These are phyloP conservation scores for Aradophagus sp. DNA, from an alignment of 1,140 invertebrate species.

Conservation along the genomic window DNA sequence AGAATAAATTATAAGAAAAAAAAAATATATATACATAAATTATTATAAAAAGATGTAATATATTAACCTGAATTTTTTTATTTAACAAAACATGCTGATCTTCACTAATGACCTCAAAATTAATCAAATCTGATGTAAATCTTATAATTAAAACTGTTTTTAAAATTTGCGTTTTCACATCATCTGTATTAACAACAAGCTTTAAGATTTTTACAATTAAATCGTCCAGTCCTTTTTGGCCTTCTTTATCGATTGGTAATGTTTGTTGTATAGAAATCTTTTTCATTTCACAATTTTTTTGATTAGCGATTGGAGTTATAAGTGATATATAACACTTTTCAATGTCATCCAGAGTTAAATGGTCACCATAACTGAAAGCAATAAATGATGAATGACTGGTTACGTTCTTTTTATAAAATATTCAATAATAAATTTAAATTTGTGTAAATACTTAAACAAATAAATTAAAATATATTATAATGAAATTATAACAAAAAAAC, in stretches of 20 bases:
- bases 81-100: background rate
- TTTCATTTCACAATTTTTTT: background rate
- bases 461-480: too few species aligned
- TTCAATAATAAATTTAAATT: too few species aligned
- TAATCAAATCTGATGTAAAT: constrained; percentile 31
- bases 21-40: too few species aligned
- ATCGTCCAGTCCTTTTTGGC: constrained; percentile 5
- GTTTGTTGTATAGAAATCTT: constrained; percentile 9
- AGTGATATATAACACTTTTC: constrained; percentile 42
- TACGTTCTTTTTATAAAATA: too few species aligned
- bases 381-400: too few species aligned
- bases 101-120: constrained; percentile 18
- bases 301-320: constrained; percentile 21
- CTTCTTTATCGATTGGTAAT: constrained; percentile 28
- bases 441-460: too few species aligned
- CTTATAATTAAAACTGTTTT: constrained; percentile 43
- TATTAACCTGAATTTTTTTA: constrained; percentile 24
- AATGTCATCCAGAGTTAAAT: constrained; percentile 7
- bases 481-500: too few species aligned
- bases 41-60: too few species aligned
- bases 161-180: constrained; percentile 23
- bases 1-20: too few species aligned
- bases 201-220: constrained; percentile 22
- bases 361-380: too few species aligned
- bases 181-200: constrained; percentile 23